Conservation (phyloP, 2,113 vertebrate genomes). For the Centropus unirufus region DNA sequence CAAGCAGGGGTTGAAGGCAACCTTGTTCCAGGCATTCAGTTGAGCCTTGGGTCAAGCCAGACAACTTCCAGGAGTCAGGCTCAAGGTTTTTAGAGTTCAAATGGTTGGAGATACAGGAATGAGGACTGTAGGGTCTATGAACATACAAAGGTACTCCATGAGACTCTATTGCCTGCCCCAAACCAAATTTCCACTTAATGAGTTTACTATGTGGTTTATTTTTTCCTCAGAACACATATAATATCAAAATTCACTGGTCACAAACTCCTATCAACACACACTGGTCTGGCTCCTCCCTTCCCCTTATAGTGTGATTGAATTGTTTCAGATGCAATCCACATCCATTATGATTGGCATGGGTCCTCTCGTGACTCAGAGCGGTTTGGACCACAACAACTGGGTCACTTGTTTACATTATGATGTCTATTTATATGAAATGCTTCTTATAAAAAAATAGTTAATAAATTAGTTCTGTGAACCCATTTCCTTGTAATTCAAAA, state of each 20-base stretch:
- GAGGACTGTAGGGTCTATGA: background rate
- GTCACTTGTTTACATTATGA: background rate
- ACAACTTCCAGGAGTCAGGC: background rate
- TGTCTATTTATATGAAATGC: background rate
- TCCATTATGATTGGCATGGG: background rate
- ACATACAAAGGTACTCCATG: background rate
- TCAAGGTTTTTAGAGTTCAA: background rate
- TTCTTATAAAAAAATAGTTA: background rate
- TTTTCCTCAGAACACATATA: background rate
- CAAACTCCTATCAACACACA: background rate
- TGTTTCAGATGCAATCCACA: background rate
- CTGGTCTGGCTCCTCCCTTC: background rate
- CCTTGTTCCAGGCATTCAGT: background rate
- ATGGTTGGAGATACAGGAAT: background rate
- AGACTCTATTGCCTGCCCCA: background rate
- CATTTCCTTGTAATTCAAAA: background rate
- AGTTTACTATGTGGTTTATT: background rate
- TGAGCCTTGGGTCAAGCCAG: background rate
- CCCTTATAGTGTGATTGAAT: background rate
- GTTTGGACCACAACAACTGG: background rate
- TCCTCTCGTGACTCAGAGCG: background rate
- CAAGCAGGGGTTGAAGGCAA: background rate
- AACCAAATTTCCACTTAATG: background rate
- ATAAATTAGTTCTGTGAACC: background rate
- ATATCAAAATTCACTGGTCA: background rate